phyloP scores from a whole-genome alignment of 2,113 vertebrate genomes.

The Ciconia stormi region DNA sequence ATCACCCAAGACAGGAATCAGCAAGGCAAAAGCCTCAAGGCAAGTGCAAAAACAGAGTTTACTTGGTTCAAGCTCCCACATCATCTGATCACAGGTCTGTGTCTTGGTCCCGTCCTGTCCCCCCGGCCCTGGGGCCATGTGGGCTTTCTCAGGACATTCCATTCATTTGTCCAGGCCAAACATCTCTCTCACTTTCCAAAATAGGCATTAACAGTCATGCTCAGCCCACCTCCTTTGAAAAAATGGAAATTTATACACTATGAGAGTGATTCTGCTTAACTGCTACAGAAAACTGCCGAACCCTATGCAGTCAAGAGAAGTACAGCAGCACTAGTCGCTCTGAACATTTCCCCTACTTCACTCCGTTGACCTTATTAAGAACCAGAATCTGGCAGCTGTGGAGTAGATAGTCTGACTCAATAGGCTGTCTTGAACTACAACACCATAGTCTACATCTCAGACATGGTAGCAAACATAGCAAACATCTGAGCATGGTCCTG shows the following conservation, averaged over 20 bases:
- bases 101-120: no score
- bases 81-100: neutral
- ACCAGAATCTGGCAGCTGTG: neutral
- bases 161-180: neutral
- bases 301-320: neutral
- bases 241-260: neutral
- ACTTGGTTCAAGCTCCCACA: neutral
- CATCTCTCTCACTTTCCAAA: slow-evolving; percentile 10
- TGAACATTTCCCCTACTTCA: neutral
- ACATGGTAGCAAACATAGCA: neutral
- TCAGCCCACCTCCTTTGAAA: neutral
- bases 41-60: neutral
- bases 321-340: neutral
- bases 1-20: neutral
- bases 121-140: neutral
- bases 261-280: neutral
- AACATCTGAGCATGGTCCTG: neutral
- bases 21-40: neutral
- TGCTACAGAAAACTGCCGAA: neutral
- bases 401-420: neutral
- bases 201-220: neutral
- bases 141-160: slow-evolving; percentile 40
- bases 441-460: neutral
- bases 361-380: neutral
- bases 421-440: neutral